Conservation (phyloP, 2,888 invertebrate genomes). For the Dicyrtoma fusca region DNA sequence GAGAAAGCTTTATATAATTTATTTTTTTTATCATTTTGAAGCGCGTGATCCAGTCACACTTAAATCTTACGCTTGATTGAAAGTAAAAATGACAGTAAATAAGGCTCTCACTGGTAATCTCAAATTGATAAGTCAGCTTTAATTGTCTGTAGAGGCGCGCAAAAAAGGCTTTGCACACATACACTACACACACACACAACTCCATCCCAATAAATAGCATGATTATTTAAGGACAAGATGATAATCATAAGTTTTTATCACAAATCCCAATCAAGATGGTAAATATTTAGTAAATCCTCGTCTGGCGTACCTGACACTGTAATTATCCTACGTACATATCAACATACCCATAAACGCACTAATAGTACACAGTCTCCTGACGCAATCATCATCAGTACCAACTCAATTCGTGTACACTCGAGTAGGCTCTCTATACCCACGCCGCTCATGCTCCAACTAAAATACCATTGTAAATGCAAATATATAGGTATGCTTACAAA, state of each 20-base stretch:
- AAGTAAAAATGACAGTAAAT: constrained; percentile 18
- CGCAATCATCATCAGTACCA: too few relatives aligned
- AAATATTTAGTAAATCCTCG: too few relatives aligned
- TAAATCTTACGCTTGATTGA: constrained; percentile 12
- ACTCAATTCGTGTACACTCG: too few relatives aligned
- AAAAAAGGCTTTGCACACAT: constrained; percentile 15
- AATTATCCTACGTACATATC: not conserved
- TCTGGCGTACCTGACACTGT: not conserved
- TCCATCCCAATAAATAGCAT: constrained; percentile 17
- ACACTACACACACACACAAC: too few relatives aligned
- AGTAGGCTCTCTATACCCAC: too few relatives aligned
- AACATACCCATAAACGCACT: not conserved
- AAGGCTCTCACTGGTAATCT: constrained; percentile 5
- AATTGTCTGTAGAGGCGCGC: constrained; percentile 14
- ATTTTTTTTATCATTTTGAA: not conserved
- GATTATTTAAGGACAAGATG: constrained; percentile 24
- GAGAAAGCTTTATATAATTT: not conserved
- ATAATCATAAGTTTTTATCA: constrained; percentile 24
- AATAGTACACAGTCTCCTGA: not conserved
- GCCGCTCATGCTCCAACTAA: too few relatives aligned
- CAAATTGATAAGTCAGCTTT: constrained; percentile 20
- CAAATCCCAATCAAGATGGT: constrained; percentile 15
- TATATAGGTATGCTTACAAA: too few relatives aligned
- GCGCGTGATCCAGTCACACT: too few relatives aligned
- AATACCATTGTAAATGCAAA: too few relatives aligned